Base-by-base conservation (phyloP, 2,113 vertebrate species). In the Syngnathus typhle region DNA sequence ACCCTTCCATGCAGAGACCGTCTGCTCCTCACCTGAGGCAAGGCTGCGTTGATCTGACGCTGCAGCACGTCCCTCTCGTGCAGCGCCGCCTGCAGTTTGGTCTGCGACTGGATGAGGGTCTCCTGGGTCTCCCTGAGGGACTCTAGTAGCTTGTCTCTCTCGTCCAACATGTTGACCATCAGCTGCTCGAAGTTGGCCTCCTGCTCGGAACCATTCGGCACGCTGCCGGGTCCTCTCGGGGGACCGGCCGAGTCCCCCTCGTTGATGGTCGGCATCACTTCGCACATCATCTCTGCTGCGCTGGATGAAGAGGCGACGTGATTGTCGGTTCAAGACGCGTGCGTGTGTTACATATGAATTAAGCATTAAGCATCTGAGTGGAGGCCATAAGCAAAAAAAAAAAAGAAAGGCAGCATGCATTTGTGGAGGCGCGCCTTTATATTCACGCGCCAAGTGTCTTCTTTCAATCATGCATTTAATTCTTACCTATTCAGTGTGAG, bases 151-250 rank as follows among this genome's bases (percentile, higher is more conserved):
- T 97, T 98, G 90, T 98, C 96, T 80, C 96, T 88, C 90, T 98
- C 96, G 1, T 98, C 96, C 91, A 98, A 88, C 96, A 98, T 97
- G 89, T 97, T 98, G 86, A 98, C 96, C 96, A 98, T 98, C 84
- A 98, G 92, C 91, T 98, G 96, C 89, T 98, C 96, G 0, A 98
- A 98, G 93, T 97, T 97, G 61, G 94, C 93, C 3, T 98, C 96
- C 0, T 93, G 90, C 62, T 96, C 95, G 0, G 94, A 90, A 71
- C 91, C 91, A 70, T 93, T 92, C 58, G 89, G 91, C 77, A 82
- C 94, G 88, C 65, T 90, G 87, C 1, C 91, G 92, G 83, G 69
- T 55, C 85, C 77, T 76, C 88, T 82, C 19, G 87, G 86, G 71
- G 94, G 92, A 4, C 94, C 93, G 73, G 92, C 86, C 3, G 95